Percentiles rank a stretch among this genome's conserved stretches.
These are phyloP conservation scores for Channa argus DNA, from an alignment of 2,113 vertebrate species.

Conservation along the genomic window DNA sequence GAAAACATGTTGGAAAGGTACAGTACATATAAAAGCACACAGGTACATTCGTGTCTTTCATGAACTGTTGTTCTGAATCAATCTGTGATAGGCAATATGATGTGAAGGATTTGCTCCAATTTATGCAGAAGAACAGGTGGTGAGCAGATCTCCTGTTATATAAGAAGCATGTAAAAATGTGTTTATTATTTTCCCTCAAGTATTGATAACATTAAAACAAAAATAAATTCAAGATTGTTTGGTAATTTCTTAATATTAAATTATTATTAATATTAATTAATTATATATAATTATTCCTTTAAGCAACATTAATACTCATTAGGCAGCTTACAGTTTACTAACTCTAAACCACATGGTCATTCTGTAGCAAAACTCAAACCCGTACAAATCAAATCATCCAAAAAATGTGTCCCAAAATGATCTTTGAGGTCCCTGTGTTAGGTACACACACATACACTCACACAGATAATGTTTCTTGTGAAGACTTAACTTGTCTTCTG, in stretches of 20 bases:
- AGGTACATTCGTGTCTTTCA: conserved; percentile 25
- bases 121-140: not conserved
- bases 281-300: no score
- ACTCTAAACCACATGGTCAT: conserved; percentile 24
- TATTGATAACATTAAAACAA: no score
- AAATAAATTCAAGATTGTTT: no score
- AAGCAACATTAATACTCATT: no score
- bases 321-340: not conserved
- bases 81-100: not conserved
- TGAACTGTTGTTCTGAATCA: not conserved
- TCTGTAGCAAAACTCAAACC: not conserved
- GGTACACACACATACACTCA: conserved; percentile 6
- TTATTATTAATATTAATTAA: no score
- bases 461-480: conserved; percentile 45
- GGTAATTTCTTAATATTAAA: not conserved
- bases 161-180: no score
- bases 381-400: not conserved
- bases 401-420: conserved; percentile 26
- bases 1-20: conserved; percentile 23
- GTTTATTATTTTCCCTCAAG: no score
- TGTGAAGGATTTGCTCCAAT: not conserved
- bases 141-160: not conserved
- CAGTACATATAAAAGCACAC: conserved; percentile 20
- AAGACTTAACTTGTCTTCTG: conserved; percentile 69
- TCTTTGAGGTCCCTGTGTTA: conserved; percentile 3